Evolutionary conservation across 30 jellyfish, hydroid and myxozoan species (phyloP), one percentile per base, ranked within the genome.

Genomic region (Cassiopea xamachana): DNA sequence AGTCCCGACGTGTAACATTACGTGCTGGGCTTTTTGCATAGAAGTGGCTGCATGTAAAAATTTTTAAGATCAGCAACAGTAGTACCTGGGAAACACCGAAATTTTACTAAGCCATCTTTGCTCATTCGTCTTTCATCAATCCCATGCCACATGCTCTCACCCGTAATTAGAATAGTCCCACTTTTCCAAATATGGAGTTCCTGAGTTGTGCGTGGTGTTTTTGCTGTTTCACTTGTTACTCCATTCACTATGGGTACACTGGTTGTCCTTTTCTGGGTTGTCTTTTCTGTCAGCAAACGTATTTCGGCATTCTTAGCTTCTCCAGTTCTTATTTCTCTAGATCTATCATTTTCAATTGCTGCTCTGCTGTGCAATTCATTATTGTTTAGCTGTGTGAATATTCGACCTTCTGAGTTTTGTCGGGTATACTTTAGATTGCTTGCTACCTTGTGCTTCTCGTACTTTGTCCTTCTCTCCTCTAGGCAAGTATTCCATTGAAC

Each of bases 61-160:
- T 67, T 19, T 19, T 67, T 67, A 16, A 67, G 39, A 67, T 67
- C 76, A 67, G 76, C 76, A 16, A 19, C 46, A 67, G 76, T 67
- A 14, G 46, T 2, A 67, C 76, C 76, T 14, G 76, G 76, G 46
- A 67, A 67, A 67, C 46, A 14, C 46, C 76, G 0, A 19, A 67
- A 0, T 67, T 67, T 67, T 19, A 67, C 76, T 14, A 14, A 14
- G 46, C 76, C 46, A 70, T 39, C 0, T 50, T 78, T 43, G 75
- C 75, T 59, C 76, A 78, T 17, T 5, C 50, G 47, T 49, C 61
- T 78, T 78, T 50, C 87, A 47, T 78, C 87, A 48, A 1, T 78
- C 50, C 75, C 80, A 78, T 78, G 47, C 77, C 1, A 78, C 76
- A 78, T 78, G 61, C 75, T 78, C n/a, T 78, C 87, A 17, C 87